A percentile compares a stretch with the other conserved stretches of the same genome.
Evolutionary conservation across 2,113 vertebrate genomes (phyloP).

Genomic region (Plectropomus leopardus): DNA sequence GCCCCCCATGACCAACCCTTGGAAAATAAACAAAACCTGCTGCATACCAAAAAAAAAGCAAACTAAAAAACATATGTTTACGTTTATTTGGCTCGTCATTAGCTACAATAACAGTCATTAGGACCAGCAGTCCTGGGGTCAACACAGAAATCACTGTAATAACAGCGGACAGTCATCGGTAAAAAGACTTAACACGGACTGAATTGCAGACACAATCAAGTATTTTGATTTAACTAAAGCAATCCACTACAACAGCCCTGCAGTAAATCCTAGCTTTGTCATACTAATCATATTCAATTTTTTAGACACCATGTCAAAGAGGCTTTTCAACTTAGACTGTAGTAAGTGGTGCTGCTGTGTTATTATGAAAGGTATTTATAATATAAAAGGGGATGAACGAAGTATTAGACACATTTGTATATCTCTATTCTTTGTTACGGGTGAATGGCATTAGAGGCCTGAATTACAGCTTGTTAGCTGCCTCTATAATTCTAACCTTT

Average conservation of each 20-base stretch:
- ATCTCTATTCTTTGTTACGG: neutral
- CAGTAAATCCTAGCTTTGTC: neutral
- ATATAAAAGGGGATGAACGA: neutral
- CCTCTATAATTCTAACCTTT: neutral
- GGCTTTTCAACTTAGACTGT: neutral
- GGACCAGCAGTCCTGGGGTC: neutral
- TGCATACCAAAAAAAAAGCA: too few species aligned
- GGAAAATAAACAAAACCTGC: neutral
- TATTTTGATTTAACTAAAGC: neutral
- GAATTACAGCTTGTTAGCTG: neutral
- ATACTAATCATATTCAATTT: neutral
- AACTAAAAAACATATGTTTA: neutral
- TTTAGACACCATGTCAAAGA: neutral
- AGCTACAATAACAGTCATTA: neutral
- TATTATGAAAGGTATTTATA: neutral
- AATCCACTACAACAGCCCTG: neutral
- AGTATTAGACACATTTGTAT: neutral
- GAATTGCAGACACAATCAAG: neutral
- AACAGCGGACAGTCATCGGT: too few species aligned
- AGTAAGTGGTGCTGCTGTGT: neutral
- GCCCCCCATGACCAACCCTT: neutral
- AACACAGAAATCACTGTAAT: neutral
- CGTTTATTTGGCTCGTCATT: neutral
- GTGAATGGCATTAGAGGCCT: neutral
- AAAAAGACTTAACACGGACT: neutral